Percentiles rank a stretch among this genome's conserved stretches.
Conservation (phyloP, 2,888 invertebrate genomes). For the Drosophila ochracea region DNA sequence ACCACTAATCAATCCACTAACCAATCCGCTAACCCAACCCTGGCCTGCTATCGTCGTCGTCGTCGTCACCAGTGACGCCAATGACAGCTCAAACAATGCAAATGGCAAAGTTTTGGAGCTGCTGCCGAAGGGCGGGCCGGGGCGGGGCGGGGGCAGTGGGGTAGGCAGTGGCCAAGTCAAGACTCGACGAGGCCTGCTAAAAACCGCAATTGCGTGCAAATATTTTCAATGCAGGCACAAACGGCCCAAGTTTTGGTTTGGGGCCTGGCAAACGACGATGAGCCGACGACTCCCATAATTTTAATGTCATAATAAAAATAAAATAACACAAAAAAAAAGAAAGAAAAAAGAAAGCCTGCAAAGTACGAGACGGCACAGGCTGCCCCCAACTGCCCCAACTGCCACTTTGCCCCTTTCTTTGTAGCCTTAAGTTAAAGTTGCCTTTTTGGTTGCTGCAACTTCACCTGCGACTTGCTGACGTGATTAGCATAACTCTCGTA, state of each 20-base stretch:
- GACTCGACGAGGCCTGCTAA: slow-evolving; percentile 56
- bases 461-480: slow-evolving; percentile 9
- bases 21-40: slow-evolving; percentile 36
- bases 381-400: background rate
- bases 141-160: background rate
- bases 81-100: slow-evolving; percentile 76
- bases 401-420: background rate
- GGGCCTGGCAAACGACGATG: slow-evolving; percentile 46
- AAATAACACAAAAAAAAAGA: slow-evolving; percentile 11
- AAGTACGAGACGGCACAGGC: slow-evolving; percentile 21
- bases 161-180: slow-evolving; percentile 32
- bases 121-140: background rate
- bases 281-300: slow-evolving; percentile 75
- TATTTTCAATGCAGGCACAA: slow-evolving; percentile 77
- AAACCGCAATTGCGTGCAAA: slow-evolving; percentile 81
- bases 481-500: slow-evolving; percentile 21
- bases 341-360: slow-evolving; percentile 33
- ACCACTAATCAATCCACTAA: slow-evolving; percentile 58
- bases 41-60: slow-evolving; percentile 2
- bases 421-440: slow-evolving; percentile 2
- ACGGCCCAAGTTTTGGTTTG: slow-evolving; percentile 31
- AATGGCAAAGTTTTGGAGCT: slow-evolving; percentile 63
- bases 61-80: slow-evolving; percentile 35
- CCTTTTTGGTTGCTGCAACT: slow-evolving; percentile 6
- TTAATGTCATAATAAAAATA: slow-evolving; percentile 80